A percentile compares a stretch with the other conserved stretches of the same genome.
Conservation (phyloP, 2,113 vertebrate genomes). For the Triplophysa rosa region DNA sequence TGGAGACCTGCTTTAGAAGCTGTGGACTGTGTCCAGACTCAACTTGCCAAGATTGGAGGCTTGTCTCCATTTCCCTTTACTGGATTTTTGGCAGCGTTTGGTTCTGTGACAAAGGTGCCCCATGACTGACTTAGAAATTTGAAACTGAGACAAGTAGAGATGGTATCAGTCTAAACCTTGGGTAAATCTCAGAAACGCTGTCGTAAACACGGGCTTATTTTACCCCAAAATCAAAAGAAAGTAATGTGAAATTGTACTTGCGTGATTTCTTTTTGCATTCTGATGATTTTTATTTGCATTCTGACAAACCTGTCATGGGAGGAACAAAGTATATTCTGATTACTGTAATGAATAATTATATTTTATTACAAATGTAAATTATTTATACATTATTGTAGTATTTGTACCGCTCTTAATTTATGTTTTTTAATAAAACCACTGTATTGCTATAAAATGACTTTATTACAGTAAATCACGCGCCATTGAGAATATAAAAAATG, state of each 20-base stretch:
- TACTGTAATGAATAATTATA: neutral
- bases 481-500: too few species aligned
- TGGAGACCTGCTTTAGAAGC: conserved; percentile 38
- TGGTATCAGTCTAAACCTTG: conserved; percentile 2
- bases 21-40: conserved; percentile 31
- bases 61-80: conserved; percentile 7
- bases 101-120: conserved; percentile 20
- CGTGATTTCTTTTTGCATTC: too few species aligned
- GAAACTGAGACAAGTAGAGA: conserved; percentile 1
- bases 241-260: too few species aligned
- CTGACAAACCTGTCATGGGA: too few species aligned
- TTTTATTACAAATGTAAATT: too few species aligned
- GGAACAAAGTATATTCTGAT: neutral
- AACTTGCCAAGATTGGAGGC: conserved; percentile 34
- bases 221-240: neutral
- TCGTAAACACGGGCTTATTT: neutral
- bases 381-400: too few species aligned
- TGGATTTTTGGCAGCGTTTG: conserved; percentile 19
- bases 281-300: neutral
- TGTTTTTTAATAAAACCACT: too few species aligned
- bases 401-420: too few species aligned
- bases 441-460: too few species aligned
- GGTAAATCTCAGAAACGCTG: conserved; percentile 6
- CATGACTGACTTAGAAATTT: neutral
- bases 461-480: too few species aligned